Conservation (phyloP, 1,140 invertebrate species). For the Probaryconus sp. region DNA sequence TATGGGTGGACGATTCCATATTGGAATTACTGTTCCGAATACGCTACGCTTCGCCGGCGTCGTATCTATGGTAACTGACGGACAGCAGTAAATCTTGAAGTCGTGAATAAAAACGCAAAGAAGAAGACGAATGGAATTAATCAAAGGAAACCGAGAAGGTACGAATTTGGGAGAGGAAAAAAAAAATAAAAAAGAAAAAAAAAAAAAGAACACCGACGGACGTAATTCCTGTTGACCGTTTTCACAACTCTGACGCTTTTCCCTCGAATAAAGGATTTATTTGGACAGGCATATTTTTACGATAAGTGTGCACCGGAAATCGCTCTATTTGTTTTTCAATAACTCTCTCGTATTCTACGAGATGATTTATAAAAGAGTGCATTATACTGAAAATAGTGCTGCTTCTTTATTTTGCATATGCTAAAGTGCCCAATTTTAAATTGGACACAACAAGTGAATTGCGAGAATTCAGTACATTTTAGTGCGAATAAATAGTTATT, state of each 20-base stretch:
- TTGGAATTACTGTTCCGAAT: slow-evolving; percentile 60
- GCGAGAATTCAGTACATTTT: no score
- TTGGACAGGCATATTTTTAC: slow-evolving; percentile 34
- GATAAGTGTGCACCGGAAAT: slow-evolving; percentile 38
- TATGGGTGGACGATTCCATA: slow-evolving; percentile 55
- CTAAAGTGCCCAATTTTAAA: slow-evolving; percentile 48
- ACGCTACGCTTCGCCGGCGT: slow-evolving; percentile 52
- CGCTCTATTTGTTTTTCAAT: slow-evolving; percentile 47
- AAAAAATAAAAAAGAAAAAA: slow-evolving; percentile 16
- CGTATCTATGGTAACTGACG: slow-evolving; percentile 59
- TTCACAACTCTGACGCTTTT: slow-evolving; percentile 41
- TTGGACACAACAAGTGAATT: slow-evolving; percentile 30
- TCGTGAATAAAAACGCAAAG: slow-evolving; percentile 61
- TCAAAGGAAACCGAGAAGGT: slow-evolving; percentile 54
- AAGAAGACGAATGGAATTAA: slow-evolving; percentile 64
- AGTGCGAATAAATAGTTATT: no score
- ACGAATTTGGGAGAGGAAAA: slow-evolving; percentile 36
- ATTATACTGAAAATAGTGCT: slow-evolving; percentile 20
- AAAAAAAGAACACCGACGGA: slow-evolving; percentile 26
- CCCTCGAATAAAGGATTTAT: slow-evolving; percentile 49
- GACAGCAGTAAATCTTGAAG: slow-evolving; percentile 61
- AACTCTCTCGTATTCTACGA: slow-evolving; percentile 27
- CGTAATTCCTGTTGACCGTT: slow-evolving; percentile 57
- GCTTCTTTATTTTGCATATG: slow-evolving; percentile 47
- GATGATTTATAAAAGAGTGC: slow-evolving; percentile 38